Percentiles rank a stretch among this genome's conserved stretches.
phyloP scores from a whole-genome alignment of 2,797 vertebrate species.

The Syngnathus rostellatus region DNA sequence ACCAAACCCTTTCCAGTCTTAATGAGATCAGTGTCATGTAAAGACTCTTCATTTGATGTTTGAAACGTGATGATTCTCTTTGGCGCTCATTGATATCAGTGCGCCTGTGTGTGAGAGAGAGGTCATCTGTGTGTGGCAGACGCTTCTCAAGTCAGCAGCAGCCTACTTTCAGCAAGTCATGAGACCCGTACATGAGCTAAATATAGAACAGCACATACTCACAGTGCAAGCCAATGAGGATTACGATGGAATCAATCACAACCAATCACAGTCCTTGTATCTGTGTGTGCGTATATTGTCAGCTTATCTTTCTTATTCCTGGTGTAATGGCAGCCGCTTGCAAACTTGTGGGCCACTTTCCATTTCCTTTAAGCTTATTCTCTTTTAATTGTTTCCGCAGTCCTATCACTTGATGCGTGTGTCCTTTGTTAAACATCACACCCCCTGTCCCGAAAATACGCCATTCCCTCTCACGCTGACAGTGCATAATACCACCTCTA shows the following conservation, averaged over 20 bases:
- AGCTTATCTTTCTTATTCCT: not conserved
- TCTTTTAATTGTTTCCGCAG: not conserved
- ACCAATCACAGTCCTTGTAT: not conserved
- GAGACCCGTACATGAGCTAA: constrained; percentile 64
- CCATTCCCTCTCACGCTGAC: too few relatives aligned
- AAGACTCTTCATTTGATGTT: not conserved
- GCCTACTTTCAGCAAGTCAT: constrained; percentile 65
- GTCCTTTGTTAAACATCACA: not conserved
- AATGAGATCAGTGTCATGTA: not conserved
- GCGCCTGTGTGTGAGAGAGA: not conserved
- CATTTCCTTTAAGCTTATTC: not conserved
- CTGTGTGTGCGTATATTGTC: not conserved
- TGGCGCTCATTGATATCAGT: not conserved
- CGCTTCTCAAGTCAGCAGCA: constrained; percentile 54
- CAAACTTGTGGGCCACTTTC: not conserved
- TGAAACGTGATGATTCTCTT: not conserved
- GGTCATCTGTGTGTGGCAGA: constrained; percentile 61
- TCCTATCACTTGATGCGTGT: not conserved
- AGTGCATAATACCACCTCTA: too few relatives aligned
- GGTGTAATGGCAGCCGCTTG: not conserved
- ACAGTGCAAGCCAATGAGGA: not conserved
- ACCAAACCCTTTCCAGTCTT: not conserved
- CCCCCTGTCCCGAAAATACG: too few relatives aligned
- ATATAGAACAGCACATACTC: constrained; percentile 45
- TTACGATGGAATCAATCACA: not conserved